These are phyloP conservation scores for Myiopsitta monachus DNA, from an alignment of 2,113 vertebrate genomes.

Conservation along the genomic window DNA sequence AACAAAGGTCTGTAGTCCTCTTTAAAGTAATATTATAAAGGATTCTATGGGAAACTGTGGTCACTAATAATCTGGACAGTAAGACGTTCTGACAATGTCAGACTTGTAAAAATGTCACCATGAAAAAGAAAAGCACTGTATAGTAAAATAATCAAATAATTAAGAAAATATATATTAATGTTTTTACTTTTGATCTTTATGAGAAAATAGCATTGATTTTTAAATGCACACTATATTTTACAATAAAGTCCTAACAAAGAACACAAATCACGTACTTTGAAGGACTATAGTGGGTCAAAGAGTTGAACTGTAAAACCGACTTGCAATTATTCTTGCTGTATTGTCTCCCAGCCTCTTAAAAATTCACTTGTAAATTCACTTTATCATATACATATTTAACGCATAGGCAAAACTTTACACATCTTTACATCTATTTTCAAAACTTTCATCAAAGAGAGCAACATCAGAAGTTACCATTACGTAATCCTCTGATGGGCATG, in stretches of 20 bases:
- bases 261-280: neutral
- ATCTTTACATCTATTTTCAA: neutral
- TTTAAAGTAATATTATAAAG: neutral
- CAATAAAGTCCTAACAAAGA: neutral
- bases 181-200: neutral
- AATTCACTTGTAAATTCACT: neutral
- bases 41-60: neutral
- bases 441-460: neutral
- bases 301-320: neutral
- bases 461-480: neutral
- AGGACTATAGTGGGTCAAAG: neutral
- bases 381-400: neutral
- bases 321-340: neutral
- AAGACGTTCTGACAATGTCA: neutral
- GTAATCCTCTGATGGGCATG: neutral
- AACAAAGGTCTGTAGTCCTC: neutral
- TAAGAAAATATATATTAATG: neutral
- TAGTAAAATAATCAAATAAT: neutral
- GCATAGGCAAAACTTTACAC: neutral
- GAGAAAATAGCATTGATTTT: neutral
- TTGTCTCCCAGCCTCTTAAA: neutral
- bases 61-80: neutral
- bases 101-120: neutral
- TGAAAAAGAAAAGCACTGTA: neutral
- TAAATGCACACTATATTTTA: neutral